A percentile compares a stretch with the other conserved stretches of the same genome.
Evolutionary conservation across 2,797 vertebrate species (phyloP).

Genomic region (Coreius guichenoti): DNA sequence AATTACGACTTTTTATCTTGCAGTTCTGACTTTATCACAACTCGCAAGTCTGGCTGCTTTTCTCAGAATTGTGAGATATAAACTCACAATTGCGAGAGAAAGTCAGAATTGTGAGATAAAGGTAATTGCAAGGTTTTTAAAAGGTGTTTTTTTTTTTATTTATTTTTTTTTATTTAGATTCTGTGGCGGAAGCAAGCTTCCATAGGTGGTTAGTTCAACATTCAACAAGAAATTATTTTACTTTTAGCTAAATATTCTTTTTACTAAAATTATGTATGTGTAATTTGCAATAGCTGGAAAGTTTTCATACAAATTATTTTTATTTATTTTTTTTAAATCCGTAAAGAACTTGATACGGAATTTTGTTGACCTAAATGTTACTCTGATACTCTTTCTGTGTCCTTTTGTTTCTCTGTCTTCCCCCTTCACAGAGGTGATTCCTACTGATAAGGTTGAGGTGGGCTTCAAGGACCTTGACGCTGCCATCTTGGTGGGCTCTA

Average conservation of each 20-base stretch:
- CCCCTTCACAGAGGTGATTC: slow-evolving; percentile 83
- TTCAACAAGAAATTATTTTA: neutral
- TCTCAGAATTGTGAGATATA: too few species aligned
- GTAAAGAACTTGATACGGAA: neutral
- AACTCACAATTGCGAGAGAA: too few species aligned
- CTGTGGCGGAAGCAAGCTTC: too few species aligned
- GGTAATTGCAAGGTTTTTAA: too few species aligned
- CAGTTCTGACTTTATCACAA: too few species aligned
- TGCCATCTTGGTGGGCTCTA: slow-evolving; percentile 93
- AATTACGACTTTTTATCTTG: too few species aligned
- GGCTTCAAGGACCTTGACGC: slow-evolving; percentile 94
- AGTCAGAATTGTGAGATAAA: too few species aligned
- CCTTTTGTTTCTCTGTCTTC: neutral
- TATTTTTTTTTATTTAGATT: too few species aligned
- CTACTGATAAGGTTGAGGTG: slow-evolving; percentile 92
- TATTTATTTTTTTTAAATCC: neutral
- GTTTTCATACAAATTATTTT: neutral
- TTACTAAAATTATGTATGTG: neutral
- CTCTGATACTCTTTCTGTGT: neutral
- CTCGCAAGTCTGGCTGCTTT: too few species aligned
- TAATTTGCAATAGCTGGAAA: neutral
- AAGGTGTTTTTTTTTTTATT: too few species aligned
- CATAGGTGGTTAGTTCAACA: neutral
- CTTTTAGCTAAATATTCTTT: too few species aligned
- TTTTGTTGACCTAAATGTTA: neutral